A percentile compares a stretch with the other conserved stretches of the same genome.
phyloP scores from a whole-genome alignment of 2,888 invertebrate species.

The Archips xylosteana region DNA sequence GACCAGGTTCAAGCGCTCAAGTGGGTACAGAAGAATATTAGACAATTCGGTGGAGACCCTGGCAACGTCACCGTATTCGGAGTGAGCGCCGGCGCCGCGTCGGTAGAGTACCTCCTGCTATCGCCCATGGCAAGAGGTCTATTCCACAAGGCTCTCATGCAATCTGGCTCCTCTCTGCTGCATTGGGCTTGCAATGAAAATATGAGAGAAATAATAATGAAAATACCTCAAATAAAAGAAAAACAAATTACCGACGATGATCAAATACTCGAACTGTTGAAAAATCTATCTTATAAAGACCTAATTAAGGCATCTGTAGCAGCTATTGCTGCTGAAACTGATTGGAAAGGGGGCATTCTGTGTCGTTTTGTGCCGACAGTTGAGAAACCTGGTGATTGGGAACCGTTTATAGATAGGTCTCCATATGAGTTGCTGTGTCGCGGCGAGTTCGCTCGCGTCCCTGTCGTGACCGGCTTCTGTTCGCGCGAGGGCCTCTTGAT shows the following conservation, averaged over 20 bases:
- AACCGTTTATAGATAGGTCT: conserved; percentile 73
- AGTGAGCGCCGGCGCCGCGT: conserved; percentile 81
- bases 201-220: conserved; percentile 61
- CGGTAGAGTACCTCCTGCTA: conserved; percentile 74
- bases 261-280: conserved; percentile 66
- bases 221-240: conserved; percentile 63
- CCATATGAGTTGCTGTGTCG: conserved; percentile 66
- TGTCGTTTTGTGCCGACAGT: conserved; percentile 82
- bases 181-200: conserved; percentile 77
- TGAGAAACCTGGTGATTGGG: conserved; percentile 71
- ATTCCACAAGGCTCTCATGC: conserved; percentile 83
- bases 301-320: conserved; percentile 63
- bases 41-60: conserved; percentile 78
- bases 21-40: conserved; percentile 82
- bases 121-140: conserved; percentile 78
- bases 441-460: conserved; percentile 79
- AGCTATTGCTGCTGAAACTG: conserved; percentile 54
- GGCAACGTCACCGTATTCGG: conserved; percentile 82
- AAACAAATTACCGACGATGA: conserved; percentile 54
- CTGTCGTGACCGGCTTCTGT: conserved; percentile 80
- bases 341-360: conserved; percentile 65
- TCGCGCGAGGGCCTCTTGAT: conserved; percentile 76
- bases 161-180: conserved; percentile 81
- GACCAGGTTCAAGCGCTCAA: conserved; percentile 83
- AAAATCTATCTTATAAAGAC: conserved; percentile 62